Conservation (phyloP, 1,140 invertebrate genomes). For the Halesus radiatus region DNA sequence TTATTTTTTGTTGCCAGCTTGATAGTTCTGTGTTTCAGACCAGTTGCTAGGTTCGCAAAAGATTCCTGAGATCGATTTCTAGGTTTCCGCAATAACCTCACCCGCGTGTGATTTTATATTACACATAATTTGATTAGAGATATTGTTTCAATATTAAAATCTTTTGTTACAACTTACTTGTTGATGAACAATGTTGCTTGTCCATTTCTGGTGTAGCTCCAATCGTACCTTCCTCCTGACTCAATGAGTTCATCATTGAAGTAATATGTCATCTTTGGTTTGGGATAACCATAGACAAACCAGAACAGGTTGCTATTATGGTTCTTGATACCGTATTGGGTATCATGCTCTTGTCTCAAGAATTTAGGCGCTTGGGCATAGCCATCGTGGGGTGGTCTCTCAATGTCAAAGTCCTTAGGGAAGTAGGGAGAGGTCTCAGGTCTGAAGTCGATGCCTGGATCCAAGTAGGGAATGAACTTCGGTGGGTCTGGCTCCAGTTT, state of each 20-base stretch:
- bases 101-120: no score
- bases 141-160: no score
- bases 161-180: slow-evolving; percentile 72
- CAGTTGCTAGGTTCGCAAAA: no score
- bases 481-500: slow-evolving; percentile 86
- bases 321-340: slow-evolving; percentile 89
- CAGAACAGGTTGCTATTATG: slow-evolving; percentile 90
- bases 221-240: slow-evolving; percentile 84
- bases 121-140: no score
- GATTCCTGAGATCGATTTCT: no score
- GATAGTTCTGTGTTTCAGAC: no score
- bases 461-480: slow-evolving; percentile 83
- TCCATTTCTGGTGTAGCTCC: slow-evolving; percentile 89
- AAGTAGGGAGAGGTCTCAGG: slow-evolving; percentile 91
- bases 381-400: slow-evolving; percentile 85
- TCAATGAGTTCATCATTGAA: slow-evolving; percentile 88
- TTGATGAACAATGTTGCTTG: slow-evolving; percentile 90
- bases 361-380: slow-evolving; percentile 87
- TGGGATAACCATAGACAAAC: slow-evolving; percentile 94
- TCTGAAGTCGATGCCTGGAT: slow-evolving; percentile 86
- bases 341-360: slow-evolving; percentile 86
- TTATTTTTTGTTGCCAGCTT: no score
- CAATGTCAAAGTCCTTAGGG: slow-evolving; percentile 91
- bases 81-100: no score
- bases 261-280: slow-evolving; percentile 90